Evolutionary conservation across 2,113 vertebrate genomes (phyloP).

Genomic region (Anolis sagrei): DNA sequence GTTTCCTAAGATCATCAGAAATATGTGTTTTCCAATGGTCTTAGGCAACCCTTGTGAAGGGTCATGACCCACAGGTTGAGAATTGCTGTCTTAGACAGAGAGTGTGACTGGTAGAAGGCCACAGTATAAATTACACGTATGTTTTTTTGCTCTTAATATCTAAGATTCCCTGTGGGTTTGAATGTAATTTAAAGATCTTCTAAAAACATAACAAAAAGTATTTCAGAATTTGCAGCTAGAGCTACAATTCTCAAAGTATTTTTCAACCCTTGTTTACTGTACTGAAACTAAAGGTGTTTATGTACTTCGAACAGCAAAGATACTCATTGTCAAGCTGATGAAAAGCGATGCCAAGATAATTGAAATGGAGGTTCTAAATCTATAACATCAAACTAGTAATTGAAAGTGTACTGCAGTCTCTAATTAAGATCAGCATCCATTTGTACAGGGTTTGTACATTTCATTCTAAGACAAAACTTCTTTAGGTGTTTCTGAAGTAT

Average conservation of each 20-base stretch:
- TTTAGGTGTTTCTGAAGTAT: background rate
- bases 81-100: too few relatives aligned
- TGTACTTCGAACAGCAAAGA: background rate
- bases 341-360: background rate
- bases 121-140: background rate
- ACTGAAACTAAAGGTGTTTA: background rate
- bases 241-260: background rate
- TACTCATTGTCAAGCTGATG: background rate
- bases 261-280: background rate
- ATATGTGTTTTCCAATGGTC: too few relatives aligned
- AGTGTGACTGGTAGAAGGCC: background rate
- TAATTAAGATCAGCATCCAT: conserved; percentile 16
- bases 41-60: too few relatives aligned
- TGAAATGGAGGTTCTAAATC: background rate
- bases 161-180: background rate
- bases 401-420: background rate
- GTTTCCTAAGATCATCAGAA: too few relatives aligned
- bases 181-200: background rate
- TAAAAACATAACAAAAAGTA: background rate
- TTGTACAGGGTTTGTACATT: background rate
- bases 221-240: background rate
- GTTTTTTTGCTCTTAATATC: background rate
- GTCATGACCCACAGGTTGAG: too few relatives aligned
- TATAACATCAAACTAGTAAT: conserved; percentile 9
- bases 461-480: background rate